Evolutionary conservation across 2,797 vertebrate genomes (phyloP).

Genomic region (Poeciliopsis turneri): DNA sequence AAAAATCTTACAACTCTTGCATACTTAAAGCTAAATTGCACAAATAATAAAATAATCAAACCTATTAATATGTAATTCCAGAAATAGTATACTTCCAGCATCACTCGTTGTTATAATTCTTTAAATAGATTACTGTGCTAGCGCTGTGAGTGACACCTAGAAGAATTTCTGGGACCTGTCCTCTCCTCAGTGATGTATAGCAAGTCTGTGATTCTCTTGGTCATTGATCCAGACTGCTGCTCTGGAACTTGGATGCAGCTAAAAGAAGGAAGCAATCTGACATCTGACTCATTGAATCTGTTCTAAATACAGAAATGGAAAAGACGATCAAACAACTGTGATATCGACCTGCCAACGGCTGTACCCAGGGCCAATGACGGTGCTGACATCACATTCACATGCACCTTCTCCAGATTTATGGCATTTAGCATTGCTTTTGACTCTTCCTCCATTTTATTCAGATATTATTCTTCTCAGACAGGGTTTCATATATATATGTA

Average conservation of each 20-base stretch:
- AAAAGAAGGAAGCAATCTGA: slow-evolving; percentile 20
- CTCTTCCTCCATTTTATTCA: too few species aligned
- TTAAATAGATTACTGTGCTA: slow-evolving; percentile 8
- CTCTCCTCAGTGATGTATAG: slow-evolving; percentile 49
- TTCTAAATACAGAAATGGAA: slow-evolving; percentile 31
- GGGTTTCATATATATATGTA: too few species aligned
- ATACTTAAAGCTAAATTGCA: neutral
- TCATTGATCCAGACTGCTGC: slow-evolving; percentile 31
- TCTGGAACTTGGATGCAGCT: slow-evolving; percentile 9
- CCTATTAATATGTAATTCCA: neutral
- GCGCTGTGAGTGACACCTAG: neutral
- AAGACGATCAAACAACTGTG: slow-evolving; percentile 12
- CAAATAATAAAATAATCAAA: neutral
- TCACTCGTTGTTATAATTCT: slow-evolving; percentile 10
- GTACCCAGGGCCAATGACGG: neutral
- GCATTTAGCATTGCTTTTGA: neutral
- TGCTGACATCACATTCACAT: neutral
- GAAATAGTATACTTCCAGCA: neutral
- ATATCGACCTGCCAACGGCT: neutral
- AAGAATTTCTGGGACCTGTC: slow-evolving; percentile 40
- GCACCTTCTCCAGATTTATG: neutral
- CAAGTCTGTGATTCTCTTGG: slow-evolving; percentile 25
- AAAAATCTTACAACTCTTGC: neutral
- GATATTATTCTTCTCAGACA: too few species aligned
- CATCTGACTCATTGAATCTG: slow-evolving; percentile 16